Conservation (phyloP, 2,797 vertebrate genomes). For the Arctocebus calabarensis region DNA sequence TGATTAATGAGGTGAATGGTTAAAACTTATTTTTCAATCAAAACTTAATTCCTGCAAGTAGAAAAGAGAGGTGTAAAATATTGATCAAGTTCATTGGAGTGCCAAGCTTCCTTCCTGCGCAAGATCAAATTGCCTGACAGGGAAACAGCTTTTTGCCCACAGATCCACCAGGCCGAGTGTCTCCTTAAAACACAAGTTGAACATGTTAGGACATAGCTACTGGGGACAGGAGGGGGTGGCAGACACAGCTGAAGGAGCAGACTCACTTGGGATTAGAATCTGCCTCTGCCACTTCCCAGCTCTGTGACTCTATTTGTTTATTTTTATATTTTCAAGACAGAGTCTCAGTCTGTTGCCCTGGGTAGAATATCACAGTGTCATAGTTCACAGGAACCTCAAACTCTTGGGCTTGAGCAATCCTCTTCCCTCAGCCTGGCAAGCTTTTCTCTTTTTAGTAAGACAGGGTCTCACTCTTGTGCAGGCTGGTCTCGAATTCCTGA, state of each 20-base stretch:
- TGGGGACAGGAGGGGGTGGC: neutral
- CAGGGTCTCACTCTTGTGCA: no score
- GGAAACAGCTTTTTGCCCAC: conserved; percentile 36
- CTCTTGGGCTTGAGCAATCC: no score
- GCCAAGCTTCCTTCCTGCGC: conserved; percentile 25
- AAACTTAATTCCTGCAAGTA: conserved; percentile 81
- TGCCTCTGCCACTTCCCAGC: neutral
- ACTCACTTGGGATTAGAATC: neutral
- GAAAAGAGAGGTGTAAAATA: conserved; percentile 60
- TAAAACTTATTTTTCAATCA: conserved; percentile 80
- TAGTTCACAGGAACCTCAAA: no score
- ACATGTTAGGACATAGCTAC: no score
- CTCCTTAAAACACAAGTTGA: neutral
- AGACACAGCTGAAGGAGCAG: no score
- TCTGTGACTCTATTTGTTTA: neutral
- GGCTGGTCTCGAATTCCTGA: no score
- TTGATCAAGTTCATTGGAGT: conserved; percentile 47
- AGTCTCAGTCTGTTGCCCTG: no score
- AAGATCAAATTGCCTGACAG: conserved; percentile 59
- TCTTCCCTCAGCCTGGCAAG: no score
- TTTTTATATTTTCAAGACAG: no score
- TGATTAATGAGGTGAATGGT: conserved; percentile 78
- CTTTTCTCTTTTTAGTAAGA: no score
- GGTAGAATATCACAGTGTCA: no score
- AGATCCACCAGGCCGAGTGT: neutral